These are phyloP conservation scores for Ericerus pela DNA, from an alignment of 1,140 invertebrate genomes.

Conservation along the genomic window DNA sequence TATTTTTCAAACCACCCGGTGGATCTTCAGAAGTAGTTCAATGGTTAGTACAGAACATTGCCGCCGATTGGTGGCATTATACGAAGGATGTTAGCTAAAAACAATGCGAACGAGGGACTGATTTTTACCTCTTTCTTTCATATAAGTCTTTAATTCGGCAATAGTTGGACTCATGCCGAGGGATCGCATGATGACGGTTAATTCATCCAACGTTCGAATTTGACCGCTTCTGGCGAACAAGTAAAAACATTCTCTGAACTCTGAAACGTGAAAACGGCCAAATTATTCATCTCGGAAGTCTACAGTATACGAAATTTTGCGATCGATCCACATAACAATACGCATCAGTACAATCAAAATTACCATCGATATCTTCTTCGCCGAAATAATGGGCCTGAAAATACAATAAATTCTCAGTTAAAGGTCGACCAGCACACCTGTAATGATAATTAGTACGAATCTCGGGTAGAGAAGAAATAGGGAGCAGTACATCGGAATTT, in stretches of 20 bases:
- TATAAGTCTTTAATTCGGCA: conserved; percentile 69
- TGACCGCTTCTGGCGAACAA: conserved; percentile 75
- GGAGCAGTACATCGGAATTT: no score
- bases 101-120: not conserved
- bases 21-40: not conserved
- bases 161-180: conserved; percentile 84
- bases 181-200: conserved; percentile 86
- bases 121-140: conserved; percentile 56
- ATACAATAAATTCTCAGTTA: not conserved
- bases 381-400: conserved; percentile 56
- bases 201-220: conserved; percentile 72
- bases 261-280: conserved; percentile 37
- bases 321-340: not conserved
- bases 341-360: conserved; percentile 15
- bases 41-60: not conserved
- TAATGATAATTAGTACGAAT: no score
- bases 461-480: no score
- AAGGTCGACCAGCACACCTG: not conserved
- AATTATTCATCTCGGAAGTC: not conserved
- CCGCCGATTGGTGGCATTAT: no score
- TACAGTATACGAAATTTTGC: not conserved
- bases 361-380: conserved; percentile 71
- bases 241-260: conserved; percentile 89
- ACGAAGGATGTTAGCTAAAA: not conserved
- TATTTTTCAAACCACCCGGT: no score